Evolutionary conservation across 2,113 vertebrate species (phyloP).

Genomic region (Lathamus discolor): DNA sequence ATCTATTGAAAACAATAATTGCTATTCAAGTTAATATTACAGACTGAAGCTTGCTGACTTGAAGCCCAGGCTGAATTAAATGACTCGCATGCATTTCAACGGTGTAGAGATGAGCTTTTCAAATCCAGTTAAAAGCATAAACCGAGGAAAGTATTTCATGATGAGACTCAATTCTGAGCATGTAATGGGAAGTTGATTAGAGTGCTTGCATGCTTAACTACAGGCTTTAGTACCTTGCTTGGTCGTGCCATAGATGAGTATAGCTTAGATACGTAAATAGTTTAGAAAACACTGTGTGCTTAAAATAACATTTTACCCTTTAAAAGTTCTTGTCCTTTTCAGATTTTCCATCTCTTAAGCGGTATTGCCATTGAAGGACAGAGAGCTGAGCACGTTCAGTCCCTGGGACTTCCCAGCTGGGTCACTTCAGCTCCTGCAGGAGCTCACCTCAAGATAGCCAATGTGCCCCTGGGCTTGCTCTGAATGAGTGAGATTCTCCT

Average conservation of each 20-base stretch:
- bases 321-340: neutral
- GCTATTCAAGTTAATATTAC: neutral
- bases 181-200: neutral
- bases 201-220: neutral
- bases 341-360: neutral
- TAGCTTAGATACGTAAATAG: neutral
- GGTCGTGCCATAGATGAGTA: neutral
- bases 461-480: rapidly evolving
- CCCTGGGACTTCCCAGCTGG: neutral
- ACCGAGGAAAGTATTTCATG: neutral
- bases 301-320: conserved; percentile 37
- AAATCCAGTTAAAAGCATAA: neutral
- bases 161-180: neutral
- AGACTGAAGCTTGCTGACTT: neutral
- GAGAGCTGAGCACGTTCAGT: neutral
- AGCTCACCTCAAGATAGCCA: neutral
- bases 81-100: rapidly evolving
- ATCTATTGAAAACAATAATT: neutral
- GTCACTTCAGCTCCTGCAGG: neutral
- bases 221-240: neutral
- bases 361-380: neutral
- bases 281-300: conserved; percentile 28
- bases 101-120: neutral
- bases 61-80: neutral
- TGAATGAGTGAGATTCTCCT: neutral